phyloP scores from a whole-genome alignment of 30 jellyfish, hydroid and myxozoan genomes.

The Nemopilema nomurai region DNA sequence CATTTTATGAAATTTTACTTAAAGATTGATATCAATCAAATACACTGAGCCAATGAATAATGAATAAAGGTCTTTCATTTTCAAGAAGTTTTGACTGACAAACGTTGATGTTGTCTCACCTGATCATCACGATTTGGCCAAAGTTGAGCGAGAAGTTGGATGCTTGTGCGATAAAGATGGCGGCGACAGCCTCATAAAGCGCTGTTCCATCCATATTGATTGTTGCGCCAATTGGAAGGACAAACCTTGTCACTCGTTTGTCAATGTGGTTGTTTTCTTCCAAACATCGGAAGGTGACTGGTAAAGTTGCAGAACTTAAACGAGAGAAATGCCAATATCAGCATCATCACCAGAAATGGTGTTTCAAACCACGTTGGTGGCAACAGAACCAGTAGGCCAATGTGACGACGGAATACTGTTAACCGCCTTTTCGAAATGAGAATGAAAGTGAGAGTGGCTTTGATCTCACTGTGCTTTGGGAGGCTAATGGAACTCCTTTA shows the following conservation, averaged over 20 bases:
- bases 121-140: constrained; percentile 73
- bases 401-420: no score
- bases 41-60: background rate
- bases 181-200: constrained; percentile 87
- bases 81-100: no score
- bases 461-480: no score
- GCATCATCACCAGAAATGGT: no score
- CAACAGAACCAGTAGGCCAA: no score
- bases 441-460: no score
- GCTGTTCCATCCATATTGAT: constrained; percentile 89
- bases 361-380: no score
- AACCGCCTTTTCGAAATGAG: no score
- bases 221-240: constrained; percentile 81
- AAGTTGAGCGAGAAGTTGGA: constrained; percentile 54
- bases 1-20: no score
- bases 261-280: constrained; percentile 74
- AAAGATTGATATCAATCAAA: no score
- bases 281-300: constrained; percentile 78
- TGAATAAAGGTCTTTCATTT: background rate
- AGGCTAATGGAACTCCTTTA: no score
- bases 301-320: constrained; percentile 79
- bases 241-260: constrained; percentile 80
- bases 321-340: background rate
- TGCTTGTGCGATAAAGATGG: constrained; percentile 85
- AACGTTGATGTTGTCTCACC: constrained; percentile 15